Evolutionary conservation across 2,888 invertebrate genomes (phyloP), one percentile per base, ranked within the genome.

Genomic region (Tetropium fuscum): DNA sequence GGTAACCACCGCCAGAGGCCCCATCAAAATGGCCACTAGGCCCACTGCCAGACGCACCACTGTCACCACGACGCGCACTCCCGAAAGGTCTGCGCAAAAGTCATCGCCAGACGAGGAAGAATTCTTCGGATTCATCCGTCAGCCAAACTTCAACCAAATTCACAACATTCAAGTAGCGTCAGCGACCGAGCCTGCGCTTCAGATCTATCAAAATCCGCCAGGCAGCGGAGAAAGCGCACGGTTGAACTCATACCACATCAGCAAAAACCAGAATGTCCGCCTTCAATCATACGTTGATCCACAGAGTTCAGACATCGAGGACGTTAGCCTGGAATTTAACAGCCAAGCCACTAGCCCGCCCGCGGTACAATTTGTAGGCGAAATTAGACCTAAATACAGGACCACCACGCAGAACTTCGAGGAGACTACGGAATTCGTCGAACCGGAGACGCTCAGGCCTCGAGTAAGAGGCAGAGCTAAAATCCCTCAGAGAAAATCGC

Each of bases 101-200:
- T 38, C 57, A 10, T 11, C 58, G 25, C 77, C 78, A 15, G 71
- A 74, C 20, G 71, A 78, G 30, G 81, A 82, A 56, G 80, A 83
- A 62, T 82, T 82, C 53, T 85, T 84, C 62, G 85, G 84, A 10
- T 85, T 85, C 64, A 82, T 84, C 60, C 80, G 83, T 48, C 72
- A 78, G 22, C 84, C 85, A n/a, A 82, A 75, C 59, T 84, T 81
- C 70, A 77, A 71, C 22, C 57, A 60, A 32, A 20, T 53, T 22
- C 34, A 38, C 18, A 54, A 48, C 22, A 32, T 38, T 7, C 45
- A 54, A 47, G 53, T 65, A 82, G 78, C 58, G 79, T 80, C 32
- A 80, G 55, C 58, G 6, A 66, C 70, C 3, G 49, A 62, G 47
- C 60, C 60, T 51, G 60, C 65, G 6, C n/a, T 45, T 13, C 61